A percentile compares a stretch with the other conserved stretches of the same genome.
Conservation (phyloP, 2,888 invertebrate genomes). For the Entomobrya proxima region DNA sequence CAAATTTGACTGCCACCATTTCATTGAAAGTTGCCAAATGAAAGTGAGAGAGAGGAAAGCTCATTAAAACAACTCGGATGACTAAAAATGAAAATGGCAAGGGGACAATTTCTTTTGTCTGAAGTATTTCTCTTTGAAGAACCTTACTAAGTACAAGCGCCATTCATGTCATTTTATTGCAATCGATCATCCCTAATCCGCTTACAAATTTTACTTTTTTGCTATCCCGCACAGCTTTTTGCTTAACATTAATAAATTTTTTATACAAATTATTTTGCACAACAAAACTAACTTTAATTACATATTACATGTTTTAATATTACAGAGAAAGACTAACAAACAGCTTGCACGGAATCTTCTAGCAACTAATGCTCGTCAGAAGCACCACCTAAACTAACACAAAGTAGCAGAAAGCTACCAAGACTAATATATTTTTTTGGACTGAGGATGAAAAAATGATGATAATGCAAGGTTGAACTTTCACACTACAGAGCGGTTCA, state of each 20-base stretch:
- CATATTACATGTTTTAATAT: background rate
- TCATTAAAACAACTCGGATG: too few species aligned
- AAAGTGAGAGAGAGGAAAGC: background rate
- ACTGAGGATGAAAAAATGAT: background rate
- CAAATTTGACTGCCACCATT: background rate
- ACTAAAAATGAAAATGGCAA: too few species aligned
- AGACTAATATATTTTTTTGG: background rate
- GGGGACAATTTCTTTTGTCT: too few species aligned
- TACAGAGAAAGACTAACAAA: constrained; percentile 1
- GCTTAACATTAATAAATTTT: background rate
- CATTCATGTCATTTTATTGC: background rate
- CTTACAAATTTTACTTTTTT: background rate
- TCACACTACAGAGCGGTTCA: background rate
- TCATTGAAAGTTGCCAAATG: background rate
- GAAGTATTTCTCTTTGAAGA: too few species aligned
- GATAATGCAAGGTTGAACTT: background rate
- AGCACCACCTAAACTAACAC: constrained; percentile 18
- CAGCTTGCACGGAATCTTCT: background rate
- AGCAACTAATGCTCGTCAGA: background rate
- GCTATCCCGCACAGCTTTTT: background rate
- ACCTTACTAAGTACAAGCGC: too few species aligned
- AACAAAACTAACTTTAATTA: background rate
- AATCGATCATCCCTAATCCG: constrained; percentile 1
- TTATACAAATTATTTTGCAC: constrained; percentile 1
- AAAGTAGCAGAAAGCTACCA: background rate